A percentile compares a stretch with the other conserved stretches of the same genome.
phyloP scores from a whole-genome alignment of 1,140 invertebrate species.

The Drosophila miranda region DNA sequence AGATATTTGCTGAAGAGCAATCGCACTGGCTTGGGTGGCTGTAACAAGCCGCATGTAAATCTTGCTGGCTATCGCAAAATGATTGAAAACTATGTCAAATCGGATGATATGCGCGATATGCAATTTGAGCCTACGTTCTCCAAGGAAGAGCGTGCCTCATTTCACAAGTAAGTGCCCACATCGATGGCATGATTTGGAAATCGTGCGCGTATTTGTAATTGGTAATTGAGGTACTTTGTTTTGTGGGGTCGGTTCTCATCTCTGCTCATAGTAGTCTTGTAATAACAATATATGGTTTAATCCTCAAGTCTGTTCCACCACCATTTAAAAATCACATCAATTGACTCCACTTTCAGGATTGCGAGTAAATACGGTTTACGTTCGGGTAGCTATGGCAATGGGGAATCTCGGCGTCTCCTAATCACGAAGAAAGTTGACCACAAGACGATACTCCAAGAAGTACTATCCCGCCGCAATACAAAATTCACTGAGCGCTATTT shows the following conservation, averaged over 20 bases:
- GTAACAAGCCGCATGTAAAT: constrained; percentile 29
- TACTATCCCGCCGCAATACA: constrained; percentile 57
- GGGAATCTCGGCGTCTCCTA: constrained; percentile 82
- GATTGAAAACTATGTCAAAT: constrained; percentile 83
- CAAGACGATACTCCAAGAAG: constrained; percentile 56
- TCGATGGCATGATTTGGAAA: too few relatives aligned
- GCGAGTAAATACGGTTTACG: constrained; percentile 83
- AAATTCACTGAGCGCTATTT: constrained; percentile 76
- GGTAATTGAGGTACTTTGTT: too few relatives aligned
- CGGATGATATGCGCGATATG: constrained; percentile 84
- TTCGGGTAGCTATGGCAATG: constrained; percentile 85
- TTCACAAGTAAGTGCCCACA: constrained; percentile 85
- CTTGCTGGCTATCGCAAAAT: constrained; percentile 48
- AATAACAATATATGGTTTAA: too few relatives aligned
- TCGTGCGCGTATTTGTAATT: not conserved
- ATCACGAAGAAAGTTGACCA: constrained; percentile 75
- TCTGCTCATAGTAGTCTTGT: too few relatives aligned
- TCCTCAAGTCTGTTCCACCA: not conserved
- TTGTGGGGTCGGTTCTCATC: too few relatives aligned
- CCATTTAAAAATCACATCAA: too few relatives aligned
- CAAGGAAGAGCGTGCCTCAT: constrained; percentile 87
- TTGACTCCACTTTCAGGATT: constrained; percentile 44
- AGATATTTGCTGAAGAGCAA: constrained; percentile 75
- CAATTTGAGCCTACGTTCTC: constrained; percentile 88
- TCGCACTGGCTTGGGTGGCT: constrained; percentile 63